Evolutionary conservation across 2,888 invertebrate genomes (phyloP).

Genomic region (Scrobipalpa atriplicella): DNA sequence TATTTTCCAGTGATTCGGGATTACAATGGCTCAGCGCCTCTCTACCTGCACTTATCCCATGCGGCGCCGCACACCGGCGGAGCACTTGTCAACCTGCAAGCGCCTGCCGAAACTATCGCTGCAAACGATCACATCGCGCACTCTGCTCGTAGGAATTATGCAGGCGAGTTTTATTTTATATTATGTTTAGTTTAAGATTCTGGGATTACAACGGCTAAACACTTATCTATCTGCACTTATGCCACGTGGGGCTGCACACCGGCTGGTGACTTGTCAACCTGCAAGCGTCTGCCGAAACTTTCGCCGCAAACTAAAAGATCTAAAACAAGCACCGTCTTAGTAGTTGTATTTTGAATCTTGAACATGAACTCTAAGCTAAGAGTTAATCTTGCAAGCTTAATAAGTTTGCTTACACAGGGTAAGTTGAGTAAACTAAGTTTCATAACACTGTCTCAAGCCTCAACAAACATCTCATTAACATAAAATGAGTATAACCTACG

Average conservation of each 20-base stretch:
- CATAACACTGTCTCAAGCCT: constrained; percentile 40
- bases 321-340: too few relatives aligned
- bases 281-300: too few relatives aligned
- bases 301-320: too few relatives aligned
- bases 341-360: too few relatives aligned
- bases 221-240: too few relatives aligned
- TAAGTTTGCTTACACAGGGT: not conserved
- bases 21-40: constrained; percentile 82
- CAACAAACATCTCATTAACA: constrained; percentile 65
- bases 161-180: constrained; percentile 76
- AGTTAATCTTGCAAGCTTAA: not conserved
- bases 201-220: too few relatives aligned
- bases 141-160: constrained; percentile 85
- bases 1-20: constrained; percentile 73
- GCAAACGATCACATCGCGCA: constrained; percentile 87
- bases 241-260: too few relatives aligned
- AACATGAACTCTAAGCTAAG: not conserved
- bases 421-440: not conserved
- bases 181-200: not conserved
- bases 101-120: constrained; percentile 84
- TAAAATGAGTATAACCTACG: constrained; percentile 34
- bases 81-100: constrained; percentile 86
- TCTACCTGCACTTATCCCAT: constrained; percentile 90
- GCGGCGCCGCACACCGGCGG: constrained; percentile 90
- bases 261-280: too few relatives aligned